These are phyloP conservation scores for Pachypsylla venusta DNA, from an alignment of 1,140 invertebrate species.

Conservation along the genomic window DNA sequence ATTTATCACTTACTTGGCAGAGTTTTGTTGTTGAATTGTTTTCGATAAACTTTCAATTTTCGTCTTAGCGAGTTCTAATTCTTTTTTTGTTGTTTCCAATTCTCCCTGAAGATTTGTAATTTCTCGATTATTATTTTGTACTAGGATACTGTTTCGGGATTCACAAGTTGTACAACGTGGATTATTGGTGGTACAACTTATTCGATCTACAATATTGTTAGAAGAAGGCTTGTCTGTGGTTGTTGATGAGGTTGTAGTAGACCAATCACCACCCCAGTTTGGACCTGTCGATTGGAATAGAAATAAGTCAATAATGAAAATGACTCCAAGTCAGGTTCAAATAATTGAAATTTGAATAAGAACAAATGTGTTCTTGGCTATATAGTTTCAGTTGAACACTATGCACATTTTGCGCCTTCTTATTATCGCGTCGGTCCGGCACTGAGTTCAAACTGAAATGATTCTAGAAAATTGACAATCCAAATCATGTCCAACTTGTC, in stretches of 20 bases:
- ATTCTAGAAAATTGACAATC: no score
- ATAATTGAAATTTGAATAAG: no score
- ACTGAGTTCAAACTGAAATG: no score
- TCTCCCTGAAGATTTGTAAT: slow-evolving; percentile 31
- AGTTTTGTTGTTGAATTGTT: slow-evolving; percentile 10
- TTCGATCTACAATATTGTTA: slow-evolving; percentile 8
- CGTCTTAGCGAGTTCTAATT: slow-evolving; percentile 35
- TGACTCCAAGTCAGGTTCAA: no score
- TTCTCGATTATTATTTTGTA: slow-evolving; percentile 20
- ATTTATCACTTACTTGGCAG: slow-evolving; percentile 13
- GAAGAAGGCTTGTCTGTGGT: slow-evolving; percentile 2
- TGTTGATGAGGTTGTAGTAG: slow-evolving; percentile 17
- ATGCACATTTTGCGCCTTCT: no score
- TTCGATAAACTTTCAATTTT: slow-evolving; percentile 31
- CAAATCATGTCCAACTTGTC: no score
- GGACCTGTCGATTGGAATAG: slow-evolving; percentile 9
- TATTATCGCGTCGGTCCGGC: no score
- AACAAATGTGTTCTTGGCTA: no score
- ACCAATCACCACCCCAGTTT: slow-evolving; percentile 19
- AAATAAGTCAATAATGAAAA: no score
- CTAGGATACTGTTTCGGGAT: slow-evolving; percentile 21
- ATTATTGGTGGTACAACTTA: background rate
- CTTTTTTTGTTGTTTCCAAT: slow-evolving; percentile 33
- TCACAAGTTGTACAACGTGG: slow-evolving; percentile 25
- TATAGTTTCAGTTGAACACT: no score